A percentile compares a stretch with the other conserved stretches of the same genome.
Evolutionary conservation across 2,888 invertebrate species (phyloP).

Genomic region (Rhagonycha fulva): DNA sequence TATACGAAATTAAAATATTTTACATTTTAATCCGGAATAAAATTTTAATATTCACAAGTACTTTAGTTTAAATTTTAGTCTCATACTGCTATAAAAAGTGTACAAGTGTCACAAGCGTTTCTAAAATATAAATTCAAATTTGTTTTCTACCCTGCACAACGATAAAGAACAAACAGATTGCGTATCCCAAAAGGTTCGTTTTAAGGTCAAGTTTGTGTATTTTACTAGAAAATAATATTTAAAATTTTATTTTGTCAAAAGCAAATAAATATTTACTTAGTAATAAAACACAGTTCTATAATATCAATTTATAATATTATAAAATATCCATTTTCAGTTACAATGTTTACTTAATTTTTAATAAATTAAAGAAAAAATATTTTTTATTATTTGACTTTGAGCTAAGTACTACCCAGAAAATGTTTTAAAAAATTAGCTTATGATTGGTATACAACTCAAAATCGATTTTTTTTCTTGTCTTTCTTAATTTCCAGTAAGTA

Average conservation of each 20-base stretch:
- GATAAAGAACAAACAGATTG: constrained; percentile 17
- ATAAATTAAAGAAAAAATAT: too few species aligned
- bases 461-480: too few species aligned
- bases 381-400: too few species aligned
- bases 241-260: neutral
- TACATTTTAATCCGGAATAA: neutral
- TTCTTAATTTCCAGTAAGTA: too few species aligned
- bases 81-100: neutral
- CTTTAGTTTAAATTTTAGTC: neutral
- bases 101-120: neutral
- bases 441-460: too few species aligned
- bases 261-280: neutral
- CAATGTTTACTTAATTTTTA: too few species aligned
- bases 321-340: too few species aligned
- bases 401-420: too few species aligned
- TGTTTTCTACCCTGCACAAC: constrained; percentile 1
- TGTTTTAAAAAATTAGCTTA: too few species aligned
- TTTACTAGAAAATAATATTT: constrained; percentile 1
- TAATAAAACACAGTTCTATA: neutral
- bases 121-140: neutral
- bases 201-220: neutral
- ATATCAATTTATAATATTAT: neutral
- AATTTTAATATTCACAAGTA: neutral
- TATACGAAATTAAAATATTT: neutral
- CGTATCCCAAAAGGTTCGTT: constrained; percentile 7